Percentiles rank a stretch among this genome's conserved stretches.
Evolutionary conservation across 2,888 invertebrate species (phyloP).

Genomic region (Phlogophora meticulosa): DNA sequence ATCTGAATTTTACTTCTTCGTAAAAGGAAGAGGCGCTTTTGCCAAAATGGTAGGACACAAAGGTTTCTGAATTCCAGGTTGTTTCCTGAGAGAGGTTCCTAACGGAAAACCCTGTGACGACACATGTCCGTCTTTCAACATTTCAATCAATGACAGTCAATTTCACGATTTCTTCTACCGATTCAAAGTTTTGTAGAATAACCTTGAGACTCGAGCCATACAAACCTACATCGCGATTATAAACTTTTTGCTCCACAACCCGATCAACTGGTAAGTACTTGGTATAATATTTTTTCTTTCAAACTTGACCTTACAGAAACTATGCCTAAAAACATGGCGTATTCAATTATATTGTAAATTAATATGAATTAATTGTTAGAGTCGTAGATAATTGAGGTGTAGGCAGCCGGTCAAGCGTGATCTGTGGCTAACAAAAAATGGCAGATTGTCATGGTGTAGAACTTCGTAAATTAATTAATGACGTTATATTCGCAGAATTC

Average conservation of each 20-base stretch:
- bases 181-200: constrained; percentile 1
- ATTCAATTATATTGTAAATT: constrained; percentile 22
- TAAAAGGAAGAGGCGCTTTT: background rate
- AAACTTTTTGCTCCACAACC: constrained; percentile 31
- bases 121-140: background rate
- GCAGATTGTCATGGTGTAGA: constrained; percentile 1
- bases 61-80: background rate
- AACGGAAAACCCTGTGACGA: background rate
- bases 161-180: background rate
- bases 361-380: constrained; percentile 42
- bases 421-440: constrained; percentile 8
- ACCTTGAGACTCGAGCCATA: constrained; percentile 27
- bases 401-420: constrained; percentile 30
- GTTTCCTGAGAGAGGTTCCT: too few relatives aligned
- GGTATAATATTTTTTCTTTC: constrained; percentile 24
- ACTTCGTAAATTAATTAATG: background rate
- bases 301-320: constrained; percentile 24
- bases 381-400: constrained; percentile 15
- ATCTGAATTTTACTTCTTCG: background rate
- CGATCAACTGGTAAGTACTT: background rate
- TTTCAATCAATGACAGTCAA: background rate
- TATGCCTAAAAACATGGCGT: constrained; percentile 14
- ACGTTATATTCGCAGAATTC: constrained; percentile 2
- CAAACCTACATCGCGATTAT: constrained; percentile 18
- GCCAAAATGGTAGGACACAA: too few relatives aligned